A percentile compares a stretch with the other conserved stretches of the same genome.
Evolutionary conservation across 2,797 vertebrate species (phyloP).

Genomic region (Synanceia verrucosa): DNA sequence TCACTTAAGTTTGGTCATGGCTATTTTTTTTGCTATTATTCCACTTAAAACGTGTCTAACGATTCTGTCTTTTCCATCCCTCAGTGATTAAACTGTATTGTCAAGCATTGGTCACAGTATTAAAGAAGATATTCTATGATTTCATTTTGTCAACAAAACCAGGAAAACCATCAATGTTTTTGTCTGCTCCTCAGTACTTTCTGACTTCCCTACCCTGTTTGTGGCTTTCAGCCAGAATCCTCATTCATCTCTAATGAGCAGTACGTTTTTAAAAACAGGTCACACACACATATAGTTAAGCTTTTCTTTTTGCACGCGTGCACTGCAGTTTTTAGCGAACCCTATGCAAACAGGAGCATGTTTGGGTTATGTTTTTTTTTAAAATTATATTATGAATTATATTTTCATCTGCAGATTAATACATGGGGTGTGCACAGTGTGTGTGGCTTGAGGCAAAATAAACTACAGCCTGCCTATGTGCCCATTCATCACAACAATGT

Average conservation of each 20-base stretch:
- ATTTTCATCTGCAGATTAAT: background rate
- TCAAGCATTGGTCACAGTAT: background rate
- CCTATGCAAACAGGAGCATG: background rate
- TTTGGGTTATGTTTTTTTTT: too few species aligned
- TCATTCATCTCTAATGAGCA: background rate
- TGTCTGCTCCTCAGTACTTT: background rate
- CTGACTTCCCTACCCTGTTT: background rate
- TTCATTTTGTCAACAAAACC: background rate
- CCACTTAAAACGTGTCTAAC: background rate
- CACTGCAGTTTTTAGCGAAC: background rate
- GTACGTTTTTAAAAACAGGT: background rate
- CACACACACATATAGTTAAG: background rate
- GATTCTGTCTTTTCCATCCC: background rate
- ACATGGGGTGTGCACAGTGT: background rate
- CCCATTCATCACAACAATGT: background rate
- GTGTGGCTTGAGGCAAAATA: background rate
- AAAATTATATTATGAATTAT: too few species aligned
- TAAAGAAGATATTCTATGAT: background rate
- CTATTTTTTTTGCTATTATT: background rate
- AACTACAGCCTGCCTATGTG: background rate
- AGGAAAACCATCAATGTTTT: background rate
- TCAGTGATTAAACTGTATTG: background rate
- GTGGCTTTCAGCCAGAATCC: background rate
- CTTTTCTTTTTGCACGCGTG: background rate
- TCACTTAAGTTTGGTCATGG: background rate